These are phyloP conservation scores for Lasioglossum leucozonium DNA, from an alignment of 2,888 invertebrate genomes.

Conservation along the genomic window DNA sequence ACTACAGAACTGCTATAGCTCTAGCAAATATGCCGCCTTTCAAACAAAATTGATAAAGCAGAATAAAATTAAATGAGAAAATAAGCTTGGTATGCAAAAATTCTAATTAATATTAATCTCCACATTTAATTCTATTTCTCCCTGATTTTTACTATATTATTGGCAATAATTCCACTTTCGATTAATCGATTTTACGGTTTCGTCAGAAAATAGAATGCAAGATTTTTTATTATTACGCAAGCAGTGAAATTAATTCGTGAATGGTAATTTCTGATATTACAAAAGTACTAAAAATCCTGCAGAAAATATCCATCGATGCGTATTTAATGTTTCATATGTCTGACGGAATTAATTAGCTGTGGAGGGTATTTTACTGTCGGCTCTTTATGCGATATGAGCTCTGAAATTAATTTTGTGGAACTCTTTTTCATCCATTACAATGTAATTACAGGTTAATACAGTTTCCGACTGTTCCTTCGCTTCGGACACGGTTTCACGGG, in stretches of 20 bases:
- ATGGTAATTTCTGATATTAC: not conserved
- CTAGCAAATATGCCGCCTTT: not conserved
- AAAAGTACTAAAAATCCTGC: not conserved
- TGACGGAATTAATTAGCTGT: not conserved
- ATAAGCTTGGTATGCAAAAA: too few species aligned
- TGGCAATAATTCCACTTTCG: too few species aligned
- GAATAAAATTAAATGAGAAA: not conserved
- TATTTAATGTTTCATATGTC: not conserved
- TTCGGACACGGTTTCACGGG: not conserved
- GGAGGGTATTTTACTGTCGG: not conserved
- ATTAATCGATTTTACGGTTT: too few species aligned
- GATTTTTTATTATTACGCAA: not conserved
- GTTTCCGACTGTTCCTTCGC: not conserved
- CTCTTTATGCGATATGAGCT: not conserved
- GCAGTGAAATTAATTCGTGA: not conserved
- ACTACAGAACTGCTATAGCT: not conserved
- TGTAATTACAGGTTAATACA: not conserved
- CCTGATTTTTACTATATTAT: too few species aligned
- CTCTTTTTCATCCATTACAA: not conserved
- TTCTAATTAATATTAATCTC: too few species aligned
- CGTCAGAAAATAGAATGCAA: too few species aligned
- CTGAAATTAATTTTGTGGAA: not conserved
- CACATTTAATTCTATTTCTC: too few species aligned
- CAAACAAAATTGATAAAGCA: not conserved
- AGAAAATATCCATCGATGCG: not conserved